A percentile compares a stretch with the other conserved stretches of the same genome.
phyloP scores from a whole-genome alignment of 2,888 invertebrate genomes.

The Halocaridina rubra region DNA sequence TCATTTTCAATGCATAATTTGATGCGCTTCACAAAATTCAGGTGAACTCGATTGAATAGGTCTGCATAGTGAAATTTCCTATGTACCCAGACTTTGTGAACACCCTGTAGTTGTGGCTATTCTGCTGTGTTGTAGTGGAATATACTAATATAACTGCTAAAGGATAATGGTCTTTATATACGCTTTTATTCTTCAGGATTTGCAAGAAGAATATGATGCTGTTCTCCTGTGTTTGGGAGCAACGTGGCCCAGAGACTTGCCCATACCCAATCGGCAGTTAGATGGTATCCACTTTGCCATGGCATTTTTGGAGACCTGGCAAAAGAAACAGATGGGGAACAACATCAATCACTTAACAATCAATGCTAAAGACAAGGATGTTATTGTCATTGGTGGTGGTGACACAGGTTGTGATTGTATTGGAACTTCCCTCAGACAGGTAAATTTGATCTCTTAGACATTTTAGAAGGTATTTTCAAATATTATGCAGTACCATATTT shows the following conservation, averaged over 20 bases:
- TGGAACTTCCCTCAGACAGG: constrained; percentile 90
- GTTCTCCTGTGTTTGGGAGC: constrained; percentile 92
- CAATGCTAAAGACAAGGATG: constrained; percentile 89
- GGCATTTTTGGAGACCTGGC: constrained; percentile 96
- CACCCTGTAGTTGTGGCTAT: no score
- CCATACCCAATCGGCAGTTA: constrained; percentile 82
- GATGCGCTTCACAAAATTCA: no score
- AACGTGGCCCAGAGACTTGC: constrained; percentile 92
- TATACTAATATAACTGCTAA: no score
- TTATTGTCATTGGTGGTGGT: constrained; percentile 88
- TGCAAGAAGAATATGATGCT: constrained; percentile 80
- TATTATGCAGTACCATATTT: no score
- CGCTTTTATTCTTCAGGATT: constrained; percentile 65
- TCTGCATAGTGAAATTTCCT: no score
- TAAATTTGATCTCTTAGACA: no score
- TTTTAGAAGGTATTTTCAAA: not conserved
- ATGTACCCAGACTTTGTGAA: no score
- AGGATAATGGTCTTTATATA: not conserved
- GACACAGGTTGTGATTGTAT: constrained; percentile 98
- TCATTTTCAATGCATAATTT: no score
- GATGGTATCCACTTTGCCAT: constrained; percentile 97
- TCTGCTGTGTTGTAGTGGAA: no score
- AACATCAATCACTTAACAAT: constrained; percentile 67
- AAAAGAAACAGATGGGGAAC: constrained; percentile 89
- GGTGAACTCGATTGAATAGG: no score